Evolutionary conservation across 2,797 vertebrate genomes (phyloP).

Genomic region (Hybognathus amarus): DNA sequence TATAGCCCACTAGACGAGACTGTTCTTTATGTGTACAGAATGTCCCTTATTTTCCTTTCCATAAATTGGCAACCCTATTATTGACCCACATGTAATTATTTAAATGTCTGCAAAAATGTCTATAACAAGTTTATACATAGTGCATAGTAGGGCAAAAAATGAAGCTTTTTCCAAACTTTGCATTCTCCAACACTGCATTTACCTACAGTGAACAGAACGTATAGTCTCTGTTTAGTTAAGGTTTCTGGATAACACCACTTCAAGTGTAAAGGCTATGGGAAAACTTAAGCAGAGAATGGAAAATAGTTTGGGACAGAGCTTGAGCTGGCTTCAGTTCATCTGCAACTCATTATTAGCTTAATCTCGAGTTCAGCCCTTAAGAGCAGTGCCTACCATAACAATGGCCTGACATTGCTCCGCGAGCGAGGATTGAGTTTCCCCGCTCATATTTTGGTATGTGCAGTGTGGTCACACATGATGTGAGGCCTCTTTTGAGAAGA

Average conservation of each 20-base stretch:
- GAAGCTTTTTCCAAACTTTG: not conserved
- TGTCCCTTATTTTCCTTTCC: too few species aligned
- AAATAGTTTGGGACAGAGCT: not conserved
- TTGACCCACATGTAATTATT: not conserved
- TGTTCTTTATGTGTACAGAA: too few species aligned
- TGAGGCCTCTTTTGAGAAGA: slow-evolving; percentile 71
- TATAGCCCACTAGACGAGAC: too few species aligned
- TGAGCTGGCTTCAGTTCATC: not conserved
- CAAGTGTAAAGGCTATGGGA: slow-evolving; percentile 11
- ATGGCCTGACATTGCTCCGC: slow-evolving; percentile 13
- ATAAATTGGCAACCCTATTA: too few species aligned
- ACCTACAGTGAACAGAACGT: not conserved
- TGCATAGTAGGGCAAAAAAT: not conserved
- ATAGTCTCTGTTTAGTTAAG: not conserved
- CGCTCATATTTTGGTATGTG: slow-evolving; percentile 63
- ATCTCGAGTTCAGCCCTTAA: slow-evolving; percentile 23
- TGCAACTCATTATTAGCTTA: slow-evolving; percentile 62
- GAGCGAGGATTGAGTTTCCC: slow-evolving; percentile 44
- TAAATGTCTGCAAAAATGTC: not conserved
- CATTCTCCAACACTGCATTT: not conserved
- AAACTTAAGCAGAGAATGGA: slow-evolving; percentile 15
- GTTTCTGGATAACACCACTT: not conserved
- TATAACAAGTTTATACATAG: not conserved
- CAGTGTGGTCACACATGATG: slow-evolving; percentile 64
- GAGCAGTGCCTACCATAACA: slow-evolving; percentile 31